A percentile compares a stretch with the other conserved stretches of the same genome.
Conservation (phyloP, 2,888 invertebrate genomes). For the Cataglyphis albicans region DNA sequence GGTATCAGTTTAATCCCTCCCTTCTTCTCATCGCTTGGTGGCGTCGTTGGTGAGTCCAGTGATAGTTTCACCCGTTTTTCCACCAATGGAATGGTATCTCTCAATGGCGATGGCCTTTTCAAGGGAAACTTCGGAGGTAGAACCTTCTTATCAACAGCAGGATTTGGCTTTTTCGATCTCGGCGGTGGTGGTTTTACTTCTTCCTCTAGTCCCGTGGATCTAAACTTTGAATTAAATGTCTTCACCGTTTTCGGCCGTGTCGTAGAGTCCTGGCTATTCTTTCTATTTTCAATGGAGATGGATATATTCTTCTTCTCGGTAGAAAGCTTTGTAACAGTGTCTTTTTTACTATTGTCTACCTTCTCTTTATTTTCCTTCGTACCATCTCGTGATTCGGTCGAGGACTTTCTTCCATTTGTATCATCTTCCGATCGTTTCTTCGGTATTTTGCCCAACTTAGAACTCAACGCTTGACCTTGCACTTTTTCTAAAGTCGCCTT, state of each 20-base stretch:
- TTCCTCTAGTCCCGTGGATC: constrained; percentile 96
- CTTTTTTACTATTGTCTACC: constrained; percentile 79
- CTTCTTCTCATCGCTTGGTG: constrained; percentile 89
- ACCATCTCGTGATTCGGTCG: constrained; percentile 83
- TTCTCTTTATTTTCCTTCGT: constrained; percentile 83
- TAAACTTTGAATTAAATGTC: constrained; percentile 95
- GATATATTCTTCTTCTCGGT: constrained; percentile 90
- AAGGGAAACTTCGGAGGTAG: constrained; percentile 86
- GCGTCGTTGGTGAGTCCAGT: constrained; percentile 79
- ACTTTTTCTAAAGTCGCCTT: constrained; percentile 90
- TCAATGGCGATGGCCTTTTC: constrained; percentile 86
- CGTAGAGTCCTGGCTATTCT: constrained; percentile 88
- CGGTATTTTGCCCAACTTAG: constrained; percentile 92
- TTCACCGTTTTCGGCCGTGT: constrained; percentile 95
- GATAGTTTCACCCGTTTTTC: constrained; percentile 92
- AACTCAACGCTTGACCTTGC: constrained; percentile 89
- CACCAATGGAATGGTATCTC: constrained; percentile 86
- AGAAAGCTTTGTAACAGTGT: constrained; percentile 76
- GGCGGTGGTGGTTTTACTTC: constrained; percentile 95
- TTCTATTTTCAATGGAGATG: constrained; percentile 93
- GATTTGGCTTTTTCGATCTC: constrained; percentile 89
- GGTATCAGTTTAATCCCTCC: constrained; percentile 95
- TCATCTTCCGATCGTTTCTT: constrained; percentile 88
- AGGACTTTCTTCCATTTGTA: constrained; percentile 76
- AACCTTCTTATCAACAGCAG: constrained; percentile 80